These are phyloP conservation scores for Fregetta grallaria DNA, from an alignment of 2,113 vertebrate genomes.

Conservation along the genomic window DNA sequence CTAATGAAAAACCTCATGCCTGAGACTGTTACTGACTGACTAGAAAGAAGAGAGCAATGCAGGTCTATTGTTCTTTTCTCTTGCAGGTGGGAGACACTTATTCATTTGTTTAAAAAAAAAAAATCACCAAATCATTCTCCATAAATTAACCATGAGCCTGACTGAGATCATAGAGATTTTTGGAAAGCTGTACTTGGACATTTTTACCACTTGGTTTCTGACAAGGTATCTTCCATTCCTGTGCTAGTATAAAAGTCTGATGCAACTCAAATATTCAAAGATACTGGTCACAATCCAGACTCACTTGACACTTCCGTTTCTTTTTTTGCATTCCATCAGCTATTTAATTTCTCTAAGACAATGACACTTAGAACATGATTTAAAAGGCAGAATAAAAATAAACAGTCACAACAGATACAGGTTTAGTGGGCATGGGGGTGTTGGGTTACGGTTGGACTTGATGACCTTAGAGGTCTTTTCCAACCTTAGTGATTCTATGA, in stretches of 20 bases:
- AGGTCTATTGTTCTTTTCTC: background rate
- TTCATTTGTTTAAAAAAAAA: background rate
- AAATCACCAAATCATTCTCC: background rate
- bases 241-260: background rate
- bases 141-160: background rate
- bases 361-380: background rate
- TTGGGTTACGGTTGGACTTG: too few relatives aligned
- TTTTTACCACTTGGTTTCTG: background rate
- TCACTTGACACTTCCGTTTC: background rate
- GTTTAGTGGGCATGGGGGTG: too few relatives aligned
- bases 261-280: background rate
- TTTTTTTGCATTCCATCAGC: background rate
- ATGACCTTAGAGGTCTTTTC: too few relatives aligned
- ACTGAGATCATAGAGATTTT: background rate
- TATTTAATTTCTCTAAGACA: background rate
- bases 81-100: background rate
- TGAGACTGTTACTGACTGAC: background rate
- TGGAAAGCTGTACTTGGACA: background rate
- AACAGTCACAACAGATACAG: background rate
- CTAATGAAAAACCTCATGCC: background rate
- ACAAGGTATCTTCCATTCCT: background rate
- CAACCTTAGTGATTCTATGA: too few relatives aligned
- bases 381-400: background rate
- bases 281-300: background rate
- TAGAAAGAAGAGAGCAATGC: background rate